Conservation (phyloP, 2,888 invertebrate genomes). For the Congeria kusceri region DNA sequence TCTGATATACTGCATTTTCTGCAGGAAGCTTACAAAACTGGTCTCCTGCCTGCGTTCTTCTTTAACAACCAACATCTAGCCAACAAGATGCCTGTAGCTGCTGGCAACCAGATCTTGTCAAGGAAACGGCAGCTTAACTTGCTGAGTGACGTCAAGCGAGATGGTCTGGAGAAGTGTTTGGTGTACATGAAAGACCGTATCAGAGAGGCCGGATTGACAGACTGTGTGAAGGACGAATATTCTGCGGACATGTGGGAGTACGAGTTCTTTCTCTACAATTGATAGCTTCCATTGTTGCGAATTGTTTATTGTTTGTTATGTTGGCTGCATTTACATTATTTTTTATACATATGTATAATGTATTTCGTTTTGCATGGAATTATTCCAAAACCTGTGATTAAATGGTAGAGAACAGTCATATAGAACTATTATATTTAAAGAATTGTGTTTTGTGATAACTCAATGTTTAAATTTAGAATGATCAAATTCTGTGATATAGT, state of each 20-base stretch:
- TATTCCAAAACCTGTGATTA: too few relatives aligned
- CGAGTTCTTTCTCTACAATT: conserved; percentile 77
- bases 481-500: too few relatives aligned
- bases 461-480: too few relatives aligned
- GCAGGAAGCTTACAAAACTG: conserved; percentile 67
- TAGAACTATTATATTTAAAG: too few relatives aligned
- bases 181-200: conserved; percentile 71
- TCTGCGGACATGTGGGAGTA: conserved; percentile 80
- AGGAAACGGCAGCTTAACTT: conserved; percentile 74
- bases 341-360: too few relatives aligned
- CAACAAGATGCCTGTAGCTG: conserved; percentile 69
- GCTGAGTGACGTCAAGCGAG: conserved; percentile 61
- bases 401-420: too few relatives aligned
- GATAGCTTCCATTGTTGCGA: background rate
- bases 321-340: too few relatives aligned
- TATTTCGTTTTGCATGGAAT: too few relatives aligned
- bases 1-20: conserved; percentile 77
- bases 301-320: too few relatives aligned
- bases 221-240: conserved; percentile 71
- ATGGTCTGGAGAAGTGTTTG: conserved; percentile 66
- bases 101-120: conserved; percentile 60
- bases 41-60: conserved; percentile 75
- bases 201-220: conserved; percentile 65
- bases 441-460: too few relatives aligned
- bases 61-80: conserved; percentile 75